phyloP scores from a whole-genome alignment of 2,113 vertebrate species.

The Datnioides undecimradiatus region DNA sequence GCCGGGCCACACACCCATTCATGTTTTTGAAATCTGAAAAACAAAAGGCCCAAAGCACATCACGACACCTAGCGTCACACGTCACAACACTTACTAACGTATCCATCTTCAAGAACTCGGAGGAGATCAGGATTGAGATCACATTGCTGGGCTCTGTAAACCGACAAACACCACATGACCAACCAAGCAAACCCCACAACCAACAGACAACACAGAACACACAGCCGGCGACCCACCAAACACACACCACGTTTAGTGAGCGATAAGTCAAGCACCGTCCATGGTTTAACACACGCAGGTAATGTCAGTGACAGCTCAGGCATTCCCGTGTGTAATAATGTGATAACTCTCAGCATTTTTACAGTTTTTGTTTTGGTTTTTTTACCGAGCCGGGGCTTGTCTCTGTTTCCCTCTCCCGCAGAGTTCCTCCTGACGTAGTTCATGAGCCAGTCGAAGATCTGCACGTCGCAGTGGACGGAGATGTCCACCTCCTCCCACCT shows the following conservation, averaged over 20 bases:
- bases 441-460: constrained; percentile 99
- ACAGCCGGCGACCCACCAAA: constrained; percentile 53
- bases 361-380: not conserved
- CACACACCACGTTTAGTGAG: constrained; percentile 40
- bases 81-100: constrained; percentile 93
- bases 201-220: constrained; percentile 65
- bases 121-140: constrained; percentile 99
- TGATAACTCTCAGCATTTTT: no score
- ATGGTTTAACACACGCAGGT: constrained; percentile 43
- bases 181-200: constrained; percentile 69
- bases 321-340: constrained; percentile 21
- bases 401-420: constrained; percentile 82
- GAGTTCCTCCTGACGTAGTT: constrained; percentile 94
- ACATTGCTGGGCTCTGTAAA: constrained; percentile 99
- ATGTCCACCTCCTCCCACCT: constrained; percentile 99
- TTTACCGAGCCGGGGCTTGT: constrained; percentile 92
- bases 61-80: constrained; percentile 44
- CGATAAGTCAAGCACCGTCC: constrained; percentile 12
- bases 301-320: constrained; percentile 23
- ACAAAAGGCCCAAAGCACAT: constrained; percentile 45
- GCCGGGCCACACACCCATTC: not conserved
- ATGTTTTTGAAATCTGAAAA: constrained; percentile 31
- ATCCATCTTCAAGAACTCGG: constrained; percentile 99
- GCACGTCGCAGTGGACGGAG: constrained; percentile 97
- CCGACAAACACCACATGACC: constrained; percentile 82